Conservation (phyloP, 2,113 vertebrate genomes). For the Indicator indicator region DNA sequence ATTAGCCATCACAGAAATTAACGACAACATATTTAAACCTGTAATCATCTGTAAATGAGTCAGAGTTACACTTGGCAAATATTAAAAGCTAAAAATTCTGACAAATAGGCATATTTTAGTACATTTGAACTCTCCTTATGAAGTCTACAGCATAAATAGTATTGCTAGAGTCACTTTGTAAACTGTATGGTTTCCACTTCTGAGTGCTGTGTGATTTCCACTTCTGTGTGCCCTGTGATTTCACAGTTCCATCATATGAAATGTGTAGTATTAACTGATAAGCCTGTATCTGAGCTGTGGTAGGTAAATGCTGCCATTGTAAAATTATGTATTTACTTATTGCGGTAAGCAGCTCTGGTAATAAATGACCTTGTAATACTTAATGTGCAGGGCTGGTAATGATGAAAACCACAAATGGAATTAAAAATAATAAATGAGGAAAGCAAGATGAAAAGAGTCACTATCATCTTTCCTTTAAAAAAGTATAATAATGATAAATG, state of each 20-base stretch:
- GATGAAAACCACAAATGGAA: background rate
- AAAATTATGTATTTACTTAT: background rate
- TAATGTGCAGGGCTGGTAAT: background rate
- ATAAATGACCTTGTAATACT: background rate
- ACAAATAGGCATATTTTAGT: background rate
- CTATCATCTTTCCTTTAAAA: background rate
- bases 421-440: background rate
- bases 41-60: background rate
- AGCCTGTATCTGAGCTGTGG: background rate
- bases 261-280: background rate
- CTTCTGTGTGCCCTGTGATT: background rate
- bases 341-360: background rate
- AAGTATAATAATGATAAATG: background rate
- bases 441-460: background rate
- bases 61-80: background rate
- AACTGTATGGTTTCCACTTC: background rate
- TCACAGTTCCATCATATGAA: background rate
- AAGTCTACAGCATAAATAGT: background rate
- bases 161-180: background rate
- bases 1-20: background rate
- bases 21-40: constrained; percentile 1
- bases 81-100: background rate
- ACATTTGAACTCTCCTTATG: background rate
- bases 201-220: background rate
- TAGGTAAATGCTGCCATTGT: background rate